These are phyloP conservation scores for Drosophila mulleri DNA, from an alignment of 2,888 invertebrate genomes.

Conservation along the genomic window DNA sequence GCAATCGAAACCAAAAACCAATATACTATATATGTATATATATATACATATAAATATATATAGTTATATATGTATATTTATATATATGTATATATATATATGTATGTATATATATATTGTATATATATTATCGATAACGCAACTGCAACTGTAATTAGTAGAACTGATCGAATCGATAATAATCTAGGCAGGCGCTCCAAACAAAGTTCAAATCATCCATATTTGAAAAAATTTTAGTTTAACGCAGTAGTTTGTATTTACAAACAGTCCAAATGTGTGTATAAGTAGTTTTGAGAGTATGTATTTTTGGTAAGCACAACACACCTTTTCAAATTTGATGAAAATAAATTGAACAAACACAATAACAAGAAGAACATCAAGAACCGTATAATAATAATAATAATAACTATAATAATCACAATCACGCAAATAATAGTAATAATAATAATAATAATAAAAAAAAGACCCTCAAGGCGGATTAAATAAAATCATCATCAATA, in stretches of 20 bases:
- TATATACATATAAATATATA: neutral
- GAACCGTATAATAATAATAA: constrained; percentile 9
- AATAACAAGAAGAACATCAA: constrained; percentile 18
- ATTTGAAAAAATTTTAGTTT: constrained; percentile 39
- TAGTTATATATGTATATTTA: neutral
- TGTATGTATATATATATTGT: neutral
- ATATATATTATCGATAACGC: constrained; percentile 31
- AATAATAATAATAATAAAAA: neutral
- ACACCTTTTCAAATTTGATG: constrained; percentile 44
- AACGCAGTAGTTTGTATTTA: constrained; percentile 46
- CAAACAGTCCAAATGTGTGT: constrained; percentile 58
- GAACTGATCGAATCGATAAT: constrained; percentile 32
- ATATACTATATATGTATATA: constrained; percentile 1
- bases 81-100: neutral
- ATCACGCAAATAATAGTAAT: neutral
- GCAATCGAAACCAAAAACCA: constrained; percentile 37
- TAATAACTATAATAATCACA: neutral
- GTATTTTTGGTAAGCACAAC: constrained; percentile 55
- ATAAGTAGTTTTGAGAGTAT: constrained; percentile 48
- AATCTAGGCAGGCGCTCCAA: constrained; percentile 58
- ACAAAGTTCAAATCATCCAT: constrained; percentile 47
- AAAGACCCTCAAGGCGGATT: neutral
- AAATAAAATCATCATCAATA: neutral
- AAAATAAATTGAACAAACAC: constrained; percentile 15
- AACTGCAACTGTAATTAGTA: constrained; percentile 35